These are phyloP conservation scores for Hemistola chrysoprasaria DNA, from an alignment of 2,888 invertebrate species.

Conservation along the genomic window DNA sequence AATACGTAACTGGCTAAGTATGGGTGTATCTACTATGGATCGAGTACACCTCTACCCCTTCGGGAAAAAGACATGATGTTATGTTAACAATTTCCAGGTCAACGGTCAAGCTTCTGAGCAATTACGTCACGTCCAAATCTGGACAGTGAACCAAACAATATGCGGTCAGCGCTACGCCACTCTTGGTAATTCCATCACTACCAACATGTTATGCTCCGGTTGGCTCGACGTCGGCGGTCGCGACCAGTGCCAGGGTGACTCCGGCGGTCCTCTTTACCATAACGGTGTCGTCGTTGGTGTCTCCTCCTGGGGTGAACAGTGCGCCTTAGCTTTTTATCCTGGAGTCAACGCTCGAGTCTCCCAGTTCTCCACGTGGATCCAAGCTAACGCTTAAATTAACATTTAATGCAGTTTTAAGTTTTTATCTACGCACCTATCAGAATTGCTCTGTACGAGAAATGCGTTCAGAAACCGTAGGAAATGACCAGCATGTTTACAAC, in stretches of 20 bases:
- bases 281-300: slow-evolving; percentile 40
- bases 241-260: slow-evolving; percentile 44
- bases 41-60: too few relatives aligned
- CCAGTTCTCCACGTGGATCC: slow-evolving; percentile 39
- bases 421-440: too few relatives aligned
- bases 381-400: slow-evolving; percentile 35
- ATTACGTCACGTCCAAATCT: slow-evolving; percentile 43
- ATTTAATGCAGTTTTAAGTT: neutral
- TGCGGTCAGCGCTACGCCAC: slow-evolving; percentile 31
- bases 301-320: slow-evolving; percentile 37
- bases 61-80: too few relatives aligned
- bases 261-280: slow-evolving; percentile 44
- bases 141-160: slow-evolving; percentile 37
- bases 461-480: too few relatives aligned
- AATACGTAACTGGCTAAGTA: too few relatives aligned
- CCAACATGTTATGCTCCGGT: slow-evolving; percentile 44
- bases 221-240: slow-evolving; percentile 40
- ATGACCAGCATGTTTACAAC: too few relatives aligned
- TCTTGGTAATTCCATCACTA: slow-evolving; percentile 23
- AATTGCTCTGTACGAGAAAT: too few relatives aligned
- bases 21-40: too few relatives aligned
- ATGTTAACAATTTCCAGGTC: slow-evolving; percentile 20
- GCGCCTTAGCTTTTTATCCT: slow-evolving; percentile 35
- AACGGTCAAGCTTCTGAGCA: slow-evolving; percentile 33
- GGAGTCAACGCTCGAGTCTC: slow-evolving; percentile 40